phyloP scores from a whole-genome alignment of 2,888 invertebrate genomes.

The Platynereis dumerilii region DNA sequence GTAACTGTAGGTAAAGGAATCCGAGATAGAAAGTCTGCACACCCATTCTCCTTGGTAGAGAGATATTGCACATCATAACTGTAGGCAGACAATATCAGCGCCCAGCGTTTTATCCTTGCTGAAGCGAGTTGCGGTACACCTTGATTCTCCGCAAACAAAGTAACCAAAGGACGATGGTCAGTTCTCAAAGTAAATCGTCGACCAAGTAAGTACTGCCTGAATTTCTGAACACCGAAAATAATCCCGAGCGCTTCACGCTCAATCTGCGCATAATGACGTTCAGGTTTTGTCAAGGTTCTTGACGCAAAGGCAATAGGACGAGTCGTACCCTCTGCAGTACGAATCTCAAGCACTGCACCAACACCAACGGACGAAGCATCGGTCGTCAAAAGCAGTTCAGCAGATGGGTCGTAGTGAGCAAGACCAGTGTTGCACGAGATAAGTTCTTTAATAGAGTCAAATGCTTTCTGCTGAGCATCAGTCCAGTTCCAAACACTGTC shows the following conservation, averaged over 20 bases:
- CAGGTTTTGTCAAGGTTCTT: conserved; percentile 6
- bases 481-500: conserved; percentile 1
- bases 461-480: background rate
- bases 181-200: conserved; percentile 14
- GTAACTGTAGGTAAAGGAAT: background rate
- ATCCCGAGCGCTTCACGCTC: conserved; percentile 17
- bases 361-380: conserved; percentile 10
- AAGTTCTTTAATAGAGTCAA: conserved; percentile 1
- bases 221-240: conserved; percentile 13
- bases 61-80: background rate
- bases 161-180: conserved; percentile 7
- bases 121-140: conserved; percentile 3
- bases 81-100: background rate
- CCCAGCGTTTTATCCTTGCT: conserved; percentile 6
- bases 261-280: conserved; percentile 15
- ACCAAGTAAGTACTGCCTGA: conserved; percentile 10
- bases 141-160: conserved; percentile 10
- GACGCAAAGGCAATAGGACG: conserved; percentile 14
- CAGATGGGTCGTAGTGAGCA: conserved; percentile 13
- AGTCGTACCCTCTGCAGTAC: background rate
- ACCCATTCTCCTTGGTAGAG: background rate
- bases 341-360: conserved; percentile 7
- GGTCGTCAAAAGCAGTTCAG: background rate
- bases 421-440: background rate
- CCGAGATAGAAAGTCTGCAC: conserved; percentile 7